Evolutionary conservation across 2,888 invertebrate genomes (phyloP).

Genomic region (Sympetrum striolatum): DNA sequence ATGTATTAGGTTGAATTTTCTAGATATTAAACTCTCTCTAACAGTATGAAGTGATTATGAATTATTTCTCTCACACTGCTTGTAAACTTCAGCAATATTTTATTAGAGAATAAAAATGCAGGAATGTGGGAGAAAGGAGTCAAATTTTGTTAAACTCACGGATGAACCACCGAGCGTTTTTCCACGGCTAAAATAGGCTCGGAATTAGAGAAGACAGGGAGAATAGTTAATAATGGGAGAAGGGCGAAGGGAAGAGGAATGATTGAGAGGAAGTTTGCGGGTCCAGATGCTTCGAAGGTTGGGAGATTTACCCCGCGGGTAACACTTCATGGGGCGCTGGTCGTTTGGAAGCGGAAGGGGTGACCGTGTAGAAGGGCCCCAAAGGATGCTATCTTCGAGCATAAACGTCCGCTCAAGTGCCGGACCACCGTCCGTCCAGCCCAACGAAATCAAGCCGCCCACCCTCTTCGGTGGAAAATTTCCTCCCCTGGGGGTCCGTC

Average conservation of each 20-base stretch:
- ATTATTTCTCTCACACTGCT: too few relatives aligned
- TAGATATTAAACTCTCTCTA: too few relatives aligned
- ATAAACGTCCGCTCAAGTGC: constrained; percentile 4
- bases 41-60: too few relatives aligned
- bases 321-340: background rate
- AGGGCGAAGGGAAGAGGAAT: background rate
- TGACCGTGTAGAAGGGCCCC: background rate
- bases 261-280: background rate
- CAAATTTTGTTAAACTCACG: too few relatives aligned
- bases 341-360: background rate
- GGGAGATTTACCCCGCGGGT: background rate
- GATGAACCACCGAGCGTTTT: too few relatives aligned
- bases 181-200: too few relatives aligned
- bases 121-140: too few relatives aligned
- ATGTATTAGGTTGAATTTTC: too few relatives aligned
- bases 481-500: background rate
- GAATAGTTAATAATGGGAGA: background rate
- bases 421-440: background rate
- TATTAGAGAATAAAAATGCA: too few relatives aligned
- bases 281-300: background rate
- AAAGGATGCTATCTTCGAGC: background rate
- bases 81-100: too few relatives aligned
- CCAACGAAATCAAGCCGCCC: background rate
- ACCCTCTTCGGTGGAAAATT: background rate
- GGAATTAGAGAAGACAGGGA: too few relatives aligned